A percentile compares a stretch with the other conserved stretches of the same genome.
Conservation (phyloP, 2,888 invertebrate species). For the Megalurothrips usitatus region DNA sequence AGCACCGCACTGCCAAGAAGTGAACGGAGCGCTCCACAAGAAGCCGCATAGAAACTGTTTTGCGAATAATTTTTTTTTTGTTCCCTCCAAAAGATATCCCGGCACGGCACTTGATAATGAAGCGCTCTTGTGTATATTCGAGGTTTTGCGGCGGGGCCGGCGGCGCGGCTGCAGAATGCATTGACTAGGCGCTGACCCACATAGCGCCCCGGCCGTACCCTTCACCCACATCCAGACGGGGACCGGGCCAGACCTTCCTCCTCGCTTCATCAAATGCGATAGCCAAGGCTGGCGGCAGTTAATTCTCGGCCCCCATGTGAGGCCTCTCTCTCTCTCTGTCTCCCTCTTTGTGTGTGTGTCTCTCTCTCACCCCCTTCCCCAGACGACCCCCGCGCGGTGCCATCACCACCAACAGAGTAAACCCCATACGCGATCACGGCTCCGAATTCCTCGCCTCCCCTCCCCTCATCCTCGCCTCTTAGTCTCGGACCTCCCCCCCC, state of each 20-base stretch:
- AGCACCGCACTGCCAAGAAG: too few species aligned
- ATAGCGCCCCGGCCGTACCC: not conserved
- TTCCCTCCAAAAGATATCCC: too few species aligned
- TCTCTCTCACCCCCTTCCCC: not conserved
- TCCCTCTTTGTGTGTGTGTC: not conserved
- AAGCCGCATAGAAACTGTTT: too few species aligned
- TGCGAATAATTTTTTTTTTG: too few species aligned
- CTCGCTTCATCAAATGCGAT: not conserved
- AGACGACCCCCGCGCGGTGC: not conserved
- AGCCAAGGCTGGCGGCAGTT: not conserved
- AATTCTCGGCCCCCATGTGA: not conserved
- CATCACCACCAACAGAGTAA: not conserved
- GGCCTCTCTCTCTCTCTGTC: not conserved
- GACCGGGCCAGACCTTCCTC: not conserved
- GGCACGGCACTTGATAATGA: too few species aligned
- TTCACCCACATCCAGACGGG: not conserved
- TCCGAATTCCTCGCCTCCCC: not conserved
- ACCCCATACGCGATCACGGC: slow-evolving; percentile 16
- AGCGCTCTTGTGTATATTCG: too few species aligned
- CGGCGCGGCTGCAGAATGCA: too few species aligned
- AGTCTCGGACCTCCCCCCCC: not conserved
- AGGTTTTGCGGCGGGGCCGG: too few species aligned
- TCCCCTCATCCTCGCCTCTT: not conserved
- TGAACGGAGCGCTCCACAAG: too few species aligned
- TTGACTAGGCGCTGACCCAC: too few species aligned